phyloP scores from a whole-genome alignment of 2,888 invertebrate genomes.

The Diplolepis rosae region DNA sequence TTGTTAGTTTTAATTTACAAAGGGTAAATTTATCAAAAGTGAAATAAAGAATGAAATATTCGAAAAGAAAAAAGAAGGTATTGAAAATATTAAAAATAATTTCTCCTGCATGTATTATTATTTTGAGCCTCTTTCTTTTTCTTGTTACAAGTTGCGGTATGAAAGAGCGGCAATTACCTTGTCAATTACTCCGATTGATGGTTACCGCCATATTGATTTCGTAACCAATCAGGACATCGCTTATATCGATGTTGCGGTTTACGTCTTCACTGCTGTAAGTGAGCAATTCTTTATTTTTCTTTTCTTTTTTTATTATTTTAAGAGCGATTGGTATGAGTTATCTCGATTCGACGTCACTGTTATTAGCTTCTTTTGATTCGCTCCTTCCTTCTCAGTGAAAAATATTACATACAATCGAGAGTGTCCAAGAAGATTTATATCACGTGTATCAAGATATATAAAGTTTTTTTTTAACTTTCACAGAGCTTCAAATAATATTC shows the following conservation, averaged over 20 bases:
- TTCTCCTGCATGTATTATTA: neutral
- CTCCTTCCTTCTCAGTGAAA: neutral
- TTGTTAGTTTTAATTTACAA: no score
- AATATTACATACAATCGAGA: neutral
- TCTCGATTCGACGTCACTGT: neutral
- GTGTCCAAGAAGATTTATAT: neutral
- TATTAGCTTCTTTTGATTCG: neutral
- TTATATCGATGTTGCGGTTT: constrained; percentile 24
- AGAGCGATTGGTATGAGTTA: neutral
- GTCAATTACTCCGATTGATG: constrained; percentile 66
- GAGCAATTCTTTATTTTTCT: constrained; percentile 20
- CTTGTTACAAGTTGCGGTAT: constrained; percentile 50
- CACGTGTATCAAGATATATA: neutral
- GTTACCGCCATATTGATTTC: constrained; percentile 64
- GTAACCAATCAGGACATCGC: constrained; percentile 54
- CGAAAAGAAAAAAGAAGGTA: no score
- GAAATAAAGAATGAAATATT: no score
- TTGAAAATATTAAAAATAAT: neutral
- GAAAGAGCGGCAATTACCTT: constrained; percentile 64
- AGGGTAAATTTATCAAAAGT: no score
- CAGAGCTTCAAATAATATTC: no score
- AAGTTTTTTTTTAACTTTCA: neutral
- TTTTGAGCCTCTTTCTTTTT: neutral
- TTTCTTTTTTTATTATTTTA: neutral
- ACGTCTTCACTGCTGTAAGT: constrained; percentile 26